A percentile compares a stretch with the other conserved stretches of the same genome.
Evolutionary conservation across 2,113 vertebrate genomes (phyloP).

Genomic region (Herpailurus yagouaroundi): DNA sequence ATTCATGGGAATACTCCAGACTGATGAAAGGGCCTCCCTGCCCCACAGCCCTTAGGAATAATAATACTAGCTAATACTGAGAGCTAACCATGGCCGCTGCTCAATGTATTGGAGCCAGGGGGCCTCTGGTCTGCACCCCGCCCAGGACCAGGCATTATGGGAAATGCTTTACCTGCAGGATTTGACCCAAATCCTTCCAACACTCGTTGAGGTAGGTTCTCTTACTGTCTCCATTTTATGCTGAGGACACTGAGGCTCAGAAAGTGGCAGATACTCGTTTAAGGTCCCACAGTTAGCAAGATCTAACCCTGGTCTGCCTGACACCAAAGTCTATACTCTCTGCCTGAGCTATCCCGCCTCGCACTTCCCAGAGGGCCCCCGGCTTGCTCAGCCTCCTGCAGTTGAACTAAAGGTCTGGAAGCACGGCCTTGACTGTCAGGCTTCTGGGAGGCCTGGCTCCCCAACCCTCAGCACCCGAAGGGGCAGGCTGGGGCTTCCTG

Average conservation of each 20-base stretch:
- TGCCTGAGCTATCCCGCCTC: neutral
- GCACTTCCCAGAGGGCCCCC: neutral
- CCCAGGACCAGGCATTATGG: neutral
- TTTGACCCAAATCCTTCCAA: neutral
- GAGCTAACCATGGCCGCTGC: neutral
- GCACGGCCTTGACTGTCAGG: too few relatives aligned
- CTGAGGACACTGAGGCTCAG: conserved; percentile 36
- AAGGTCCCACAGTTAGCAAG: neutral
- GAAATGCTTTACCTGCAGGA: neutral
- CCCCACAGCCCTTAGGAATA: neutral
- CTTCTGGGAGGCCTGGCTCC: neutral
- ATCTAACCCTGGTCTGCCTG: too few relatives aligned
- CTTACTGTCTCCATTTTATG: too few relatives aligned
- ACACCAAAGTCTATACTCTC: neutral
- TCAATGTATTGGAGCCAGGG: neutral
- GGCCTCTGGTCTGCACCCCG: neutral
- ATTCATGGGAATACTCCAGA: neutral
- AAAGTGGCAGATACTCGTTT: neutral
- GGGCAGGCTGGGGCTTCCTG: neutral
- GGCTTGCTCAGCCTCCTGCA: neutral
- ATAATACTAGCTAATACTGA: neutral
- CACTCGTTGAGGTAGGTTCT: neutral
- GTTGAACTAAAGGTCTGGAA: neutral
- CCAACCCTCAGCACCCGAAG: neutral
- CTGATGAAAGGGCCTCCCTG: neutral